Evolutionary conservation across 2,888 invertebrate species (phyloP).

Genomic region (Agriotes lineatus): DNA sequence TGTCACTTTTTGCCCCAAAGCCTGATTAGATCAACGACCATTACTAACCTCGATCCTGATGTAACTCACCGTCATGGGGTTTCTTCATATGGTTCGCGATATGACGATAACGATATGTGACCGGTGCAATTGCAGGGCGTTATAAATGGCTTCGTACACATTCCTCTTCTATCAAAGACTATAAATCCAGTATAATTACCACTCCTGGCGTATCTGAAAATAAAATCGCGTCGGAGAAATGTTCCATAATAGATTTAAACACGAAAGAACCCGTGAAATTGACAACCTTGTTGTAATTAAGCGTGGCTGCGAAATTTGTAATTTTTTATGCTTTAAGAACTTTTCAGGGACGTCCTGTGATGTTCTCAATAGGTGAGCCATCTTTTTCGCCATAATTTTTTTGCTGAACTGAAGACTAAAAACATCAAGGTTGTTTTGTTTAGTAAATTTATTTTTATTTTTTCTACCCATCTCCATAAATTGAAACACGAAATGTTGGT

Average conservation of each 20-base stretch:
- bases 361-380: too few relatives aligned
- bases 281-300: not conserved
- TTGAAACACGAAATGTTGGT: too few relatives aligned
- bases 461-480: too few relatives aligned
- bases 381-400: too few relatives aligned
- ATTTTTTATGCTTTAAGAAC: too few relatives aligned
- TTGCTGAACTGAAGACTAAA: too few relatives aligned
- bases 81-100: constrained; percentile 29
- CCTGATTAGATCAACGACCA: not conserved
- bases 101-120: constrained; percentile 31
- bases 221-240: constrained; percentile 27
- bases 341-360: too few relatives aligned
- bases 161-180: constrained; percentile 29
- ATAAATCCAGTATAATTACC: constrained; percentile 39
- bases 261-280: constrained; percentile 4
- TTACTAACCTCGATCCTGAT: not conserved
- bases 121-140: constrained; percentile 33
- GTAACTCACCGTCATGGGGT: not conserved
- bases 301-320: too few relatives aligned
- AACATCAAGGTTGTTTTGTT: too few relatives aligned
- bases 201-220: constrained; percentile 23
- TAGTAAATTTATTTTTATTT: too few relatives aligned
- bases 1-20: too few relatives aligned
- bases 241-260: constrained; percentile 5
- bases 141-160: constrained; percentile 36